phyloP scores from a whole-genome alignment of 1,140 invertebrate species.

The Drosophila tristis region DNA sequence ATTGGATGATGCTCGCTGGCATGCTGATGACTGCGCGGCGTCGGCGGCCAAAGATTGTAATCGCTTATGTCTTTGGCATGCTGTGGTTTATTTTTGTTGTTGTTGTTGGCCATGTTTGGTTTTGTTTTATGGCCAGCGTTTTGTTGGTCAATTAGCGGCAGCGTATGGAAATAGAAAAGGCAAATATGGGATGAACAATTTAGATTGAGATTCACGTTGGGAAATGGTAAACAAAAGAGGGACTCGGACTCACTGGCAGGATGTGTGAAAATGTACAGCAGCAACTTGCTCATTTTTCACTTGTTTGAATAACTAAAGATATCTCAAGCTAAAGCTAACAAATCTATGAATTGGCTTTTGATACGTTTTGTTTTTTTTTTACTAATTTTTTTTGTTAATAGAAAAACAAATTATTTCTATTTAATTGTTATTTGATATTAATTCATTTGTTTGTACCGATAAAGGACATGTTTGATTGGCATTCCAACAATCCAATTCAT shows the following conservation, averaged over 20 bases:
- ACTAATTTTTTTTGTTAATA: too few relatives aligned
- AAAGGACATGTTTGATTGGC: not conserved
- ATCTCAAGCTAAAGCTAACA: too few relatives aligned
- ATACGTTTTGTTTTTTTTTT: too few relatives aligned
- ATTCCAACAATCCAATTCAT: not conserved
- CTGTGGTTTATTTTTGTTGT: constrained; percentile 41
- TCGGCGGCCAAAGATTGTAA: constrained; percentile 87
- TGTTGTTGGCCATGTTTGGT: not conserved
- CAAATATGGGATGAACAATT: constrained; percentile 1
- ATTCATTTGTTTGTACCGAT: not conserved
- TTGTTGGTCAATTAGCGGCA: constrained; percentile 46
- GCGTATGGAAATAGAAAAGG: constrained; percentile 32
- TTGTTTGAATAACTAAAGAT: too few relatives aligned
- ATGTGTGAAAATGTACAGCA: not conserved
- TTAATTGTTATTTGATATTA: not conserved
- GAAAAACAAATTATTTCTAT: too few relatives aligned
- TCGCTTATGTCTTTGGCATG: constrained; percentile 86
- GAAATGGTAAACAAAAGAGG: too few relatives aligned
- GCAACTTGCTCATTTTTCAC: too few relatives aligned
- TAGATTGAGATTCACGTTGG: too few relatives aligned
- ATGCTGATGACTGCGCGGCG: constrained; percentile 85
- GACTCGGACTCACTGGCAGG: too few relatives aligned
- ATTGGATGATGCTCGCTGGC: constrained; percentile 83
- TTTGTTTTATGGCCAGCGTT: constrained; percentile 35
- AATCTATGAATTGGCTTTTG: too few relatives aligned